phyloP scores from a whole-genome alignment of 2,113 vertebrate species.

The Clinocottus analis region DNA sequence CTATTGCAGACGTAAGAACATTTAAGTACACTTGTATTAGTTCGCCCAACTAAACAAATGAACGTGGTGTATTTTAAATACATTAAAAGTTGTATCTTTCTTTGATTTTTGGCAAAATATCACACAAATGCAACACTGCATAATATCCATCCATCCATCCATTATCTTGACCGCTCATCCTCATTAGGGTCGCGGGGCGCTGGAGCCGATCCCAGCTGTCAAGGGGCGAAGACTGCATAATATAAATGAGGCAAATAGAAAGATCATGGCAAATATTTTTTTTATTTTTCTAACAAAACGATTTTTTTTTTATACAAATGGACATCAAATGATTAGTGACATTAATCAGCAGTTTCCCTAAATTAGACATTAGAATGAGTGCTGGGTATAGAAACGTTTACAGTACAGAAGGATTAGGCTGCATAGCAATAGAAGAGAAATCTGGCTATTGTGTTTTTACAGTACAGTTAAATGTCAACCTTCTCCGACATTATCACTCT shows the following conservation, averaged over 20 bases:
- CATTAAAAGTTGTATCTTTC: no score
- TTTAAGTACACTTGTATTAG: not conserved
- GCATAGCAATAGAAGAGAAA: constrained; percentile 75
- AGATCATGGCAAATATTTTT: constrained; percentile 4
- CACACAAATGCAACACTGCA: not conserved
- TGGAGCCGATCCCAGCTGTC: no score
- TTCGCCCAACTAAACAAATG: not conserved
- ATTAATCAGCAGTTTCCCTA: constrained; percentile 74
- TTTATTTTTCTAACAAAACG: constrained; percentile 72
- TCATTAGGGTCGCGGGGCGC: no score
- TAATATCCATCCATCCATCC: no score
- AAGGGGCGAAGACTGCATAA: no score
- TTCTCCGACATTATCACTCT: constrained; percentile 31
- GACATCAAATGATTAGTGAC: constrained; percentile 73
- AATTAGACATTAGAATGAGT: constrained; percentile 62
- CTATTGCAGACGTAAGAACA: not conserved
- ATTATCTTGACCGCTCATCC: no score
- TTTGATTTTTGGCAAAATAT: not conserved
- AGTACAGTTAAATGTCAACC: constrained; percentile 50
- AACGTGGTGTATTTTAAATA: not conserved
- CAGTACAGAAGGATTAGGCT: constrained; percentile 76
- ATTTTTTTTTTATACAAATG: constrained; percentile 72
- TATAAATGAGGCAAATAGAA: not conserved
- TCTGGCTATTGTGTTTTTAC: constrained; percentile 51
- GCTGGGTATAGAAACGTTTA: constrained; percentile 76